A percentile compares a stretch with the other conserved stretches of the same genome.
Evolutionary conservation across 1,140 invertebrate genomes (phyloP).

Genomic region (Aphelenchoides avenae): DNA sequence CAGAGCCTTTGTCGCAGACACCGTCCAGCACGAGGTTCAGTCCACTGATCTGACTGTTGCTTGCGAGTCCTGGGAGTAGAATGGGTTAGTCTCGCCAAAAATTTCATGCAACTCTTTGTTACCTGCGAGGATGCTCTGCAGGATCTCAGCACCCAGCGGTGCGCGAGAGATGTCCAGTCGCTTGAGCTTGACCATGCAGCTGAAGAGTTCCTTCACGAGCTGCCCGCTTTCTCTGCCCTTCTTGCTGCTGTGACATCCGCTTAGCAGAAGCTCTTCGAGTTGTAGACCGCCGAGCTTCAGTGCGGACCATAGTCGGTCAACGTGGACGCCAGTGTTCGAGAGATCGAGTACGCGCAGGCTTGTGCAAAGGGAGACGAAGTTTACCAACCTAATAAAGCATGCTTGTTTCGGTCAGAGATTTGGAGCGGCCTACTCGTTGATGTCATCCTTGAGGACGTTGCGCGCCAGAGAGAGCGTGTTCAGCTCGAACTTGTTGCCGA

Average conservation of each 20-base stretch:
- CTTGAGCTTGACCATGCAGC: constrained; percentile 34
- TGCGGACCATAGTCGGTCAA: constrained; percentile 53
- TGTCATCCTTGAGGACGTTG: constrained; percentile 42
- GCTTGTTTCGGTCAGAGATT: constrained; percentile 24
- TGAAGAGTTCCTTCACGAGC: constrained; percentile 38
- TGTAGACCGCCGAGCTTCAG: constrained; percentile 57
- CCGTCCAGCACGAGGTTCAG: constrained; percentile 22
- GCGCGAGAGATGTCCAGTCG: constrained; percentile 38
- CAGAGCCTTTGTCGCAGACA: constrained; percentile 31
- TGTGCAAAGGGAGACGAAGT: constrained; percentile 53
- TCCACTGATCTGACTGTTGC: constrained; percentile 22
- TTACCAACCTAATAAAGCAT: constrained; percentile 27
- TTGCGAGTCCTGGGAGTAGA: constrained; percentile 35
- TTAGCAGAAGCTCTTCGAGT: constrained; percentile 37
- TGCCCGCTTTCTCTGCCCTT: constrained; percentile 30
- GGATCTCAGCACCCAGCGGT: constrained; percentile 35
- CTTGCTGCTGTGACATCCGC: constrained; percentile 31
- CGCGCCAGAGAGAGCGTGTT: constrained; percentile 28
- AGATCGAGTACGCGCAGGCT: constrained; percentile 47
- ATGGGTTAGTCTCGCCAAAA: constrained; percentile 16
- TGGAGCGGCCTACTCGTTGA: constrained; percentile 32
- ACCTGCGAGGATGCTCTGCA: constrained; percentile 50
- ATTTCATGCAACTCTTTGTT: constrained; percentile 1
- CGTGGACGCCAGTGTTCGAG: constrained; percentile 40
- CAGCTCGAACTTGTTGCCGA: constrained; percentile 37